phyloP scores from a whole-genome alignment of 2,888 invertebrate species.

The Leistus spinibarbis region DNA sequence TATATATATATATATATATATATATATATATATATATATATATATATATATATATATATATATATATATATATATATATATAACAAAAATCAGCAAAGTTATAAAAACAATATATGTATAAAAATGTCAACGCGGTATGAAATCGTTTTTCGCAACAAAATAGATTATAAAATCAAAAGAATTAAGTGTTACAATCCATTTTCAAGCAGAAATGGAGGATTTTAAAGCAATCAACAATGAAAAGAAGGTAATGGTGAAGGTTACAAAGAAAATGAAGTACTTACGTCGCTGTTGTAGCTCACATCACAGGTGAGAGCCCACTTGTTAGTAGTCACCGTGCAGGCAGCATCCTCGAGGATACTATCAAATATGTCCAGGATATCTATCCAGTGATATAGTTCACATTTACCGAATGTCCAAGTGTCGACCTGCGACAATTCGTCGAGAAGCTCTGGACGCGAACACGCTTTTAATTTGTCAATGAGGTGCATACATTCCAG shows the following conservation, averaged over 20 bases:
- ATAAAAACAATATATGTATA: no score
- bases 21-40: no score
- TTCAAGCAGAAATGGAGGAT: no score
- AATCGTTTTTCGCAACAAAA: no score
- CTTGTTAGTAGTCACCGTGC: conserved; percentile 63
- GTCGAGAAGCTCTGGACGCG: conserved; percentile 67
- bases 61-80: no score
- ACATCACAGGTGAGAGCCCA: conserved; percentile 79
- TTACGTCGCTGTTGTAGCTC: conserved; percentile 65
- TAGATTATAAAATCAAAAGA: no score
- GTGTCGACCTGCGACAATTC: conserved; percentile 76
- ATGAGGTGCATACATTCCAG: conserved; percentile 79
- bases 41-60: no score
- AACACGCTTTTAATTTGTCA: conserved; percentile 71
- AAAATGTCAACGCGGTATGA: no score
- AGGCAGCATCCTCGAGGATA: conserved; percentile 76
- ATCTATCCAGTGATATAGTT: conserved; percentile 85
- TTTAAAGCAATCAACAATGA: neutral
- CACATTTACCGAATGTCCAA: conserved; percentile 88
- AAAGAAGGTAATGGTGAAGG: neutral
- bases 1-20: no score
- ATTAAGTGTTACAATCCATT: no score
- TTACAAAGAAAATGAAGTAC: conserved; percentile 41
- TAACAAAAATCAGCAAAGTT: no score
- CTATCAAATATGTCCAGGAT: conserved; percentile 77